Conservation (phyloP, 1,140 invertebrate genomes). For the Portunus trituberculatus region DNA sequence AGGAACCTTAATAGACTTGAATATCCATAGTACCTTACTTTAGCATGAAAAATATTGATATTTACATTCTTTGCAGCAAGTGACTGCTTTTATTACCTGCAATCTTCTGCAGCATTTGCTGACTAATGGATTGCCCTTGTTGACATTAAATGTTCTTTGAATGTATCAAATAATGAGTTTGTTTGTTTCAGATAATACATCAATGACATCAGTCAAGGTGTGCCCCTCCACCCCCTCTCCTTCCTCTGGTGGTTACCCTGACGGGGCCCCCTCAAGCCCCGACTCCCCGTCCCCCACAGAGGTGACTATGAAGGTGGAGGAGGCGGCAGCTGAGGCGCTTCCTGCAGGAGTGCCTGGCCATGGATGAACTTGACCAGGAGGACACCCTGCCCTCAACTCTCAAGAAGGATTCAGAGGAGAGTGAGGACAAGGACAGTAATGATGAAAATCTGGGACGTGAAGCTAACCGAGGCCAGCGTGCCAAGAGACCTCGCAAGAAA, state of each 20-base stretch:
- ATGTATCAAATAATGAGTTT: background rate
- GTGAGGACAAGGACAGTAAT: conserved; percentile 61
- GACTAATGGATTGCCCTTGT: no score
- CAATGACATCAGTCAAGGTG: conserved; percentile 2
- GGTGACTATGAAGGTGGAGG: conserved; percentile 58
- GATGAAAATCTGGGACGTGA: conserved; percentile 57
- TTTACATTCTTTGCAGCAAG: no score
- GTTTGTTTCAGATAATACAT: background rate
- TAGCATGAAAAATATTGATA: no score
- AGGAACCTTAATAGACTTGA: no score
- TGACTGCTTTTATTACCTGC: no score
- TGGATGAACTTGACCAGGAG: conserved; percentile 25
- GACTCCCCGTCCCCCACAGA: conserved; percentile 24
- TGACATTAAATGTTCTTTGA: no score
- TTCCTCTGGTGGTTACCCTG: background rate
- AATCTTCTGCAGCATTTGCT: no score
- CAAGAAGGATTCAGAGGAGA: conserved; percentile 50
- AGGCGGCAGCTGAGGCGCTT: conserved; percentile 38
- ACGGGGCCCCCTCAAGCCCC: background rate
- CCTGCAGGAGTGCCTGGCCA: conserved; percentile 63
- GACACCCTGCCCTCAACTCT: background rate
- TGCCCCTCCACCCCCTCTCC: background rate
- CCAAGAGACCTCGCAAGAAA: conserved; percentile 61
- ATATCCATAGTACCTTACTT: no score
- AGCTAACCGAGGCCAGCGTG: background rate